Conservation (phyloP, 1,140 invertebrate species). For the Ganaspis sp. region DNA sequence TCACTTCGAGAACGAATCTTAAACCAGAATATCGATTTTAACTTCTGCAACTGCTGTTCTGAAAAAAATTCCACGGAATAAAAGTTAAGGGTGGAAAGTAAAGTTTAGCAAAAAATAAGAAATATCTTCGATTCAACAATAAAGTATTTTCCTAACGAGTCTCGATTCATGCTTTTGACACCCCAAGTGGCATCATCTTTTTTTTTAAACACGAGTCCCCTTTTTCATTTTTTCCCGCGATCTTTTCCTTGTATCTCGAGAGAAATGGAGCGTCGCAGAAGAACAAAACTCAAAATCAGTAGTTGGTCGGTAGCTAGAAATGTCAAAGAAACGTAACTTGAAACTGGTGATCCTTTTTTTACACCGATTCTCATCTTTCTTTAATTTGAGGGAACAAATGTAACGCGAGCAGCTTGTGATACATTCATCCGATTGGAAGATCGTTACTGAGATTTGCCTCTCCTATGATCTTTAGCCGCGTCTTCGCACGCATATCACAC, state of each 20-base stretch:
- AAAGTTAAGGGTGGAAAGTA: not conserved
- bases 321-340: constrained; percentile 44
- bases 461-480: constrained; percentile 42
- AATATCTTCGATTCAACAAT: not conserved
- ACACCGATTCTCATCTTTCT: constrained; percentile 41
- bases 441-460: constrained; percentile 53
- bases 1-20: too few species aligned
- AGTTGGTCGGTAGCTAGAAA: constrained; percentile 35
- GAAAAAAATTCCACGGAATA: too few species aligned
- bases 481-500: constrained; percentile 50
- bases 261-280: not conserved
- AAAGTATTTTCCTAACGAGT: constrained; percentile 29
- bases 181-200: constrained; percentile 44
- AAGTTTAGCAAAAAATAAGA: not conserved
- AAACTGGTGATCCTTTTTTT: constrained; percentile 50
- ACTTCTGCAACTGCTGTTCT: too few species aligned
- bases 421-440: constrained; percentile 42
- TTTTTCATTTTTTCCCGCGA: not conserved
- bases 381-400: constrained; percentile 49
- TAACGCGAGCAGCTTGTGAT: constrained; percentile 33
- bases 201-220: not conserved
- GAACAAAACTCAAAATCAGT: constrained; percentile 38
- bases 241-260: not conserved
- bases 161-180: constrained; percentile 41
- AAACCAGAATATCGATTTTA: too few species aligned